A percentile compares a stretch with the other conserved stretches of the same genome.
Conservation (phyloP, 2,888 invertebrate species). For the Oasisia sp. region DNA sequence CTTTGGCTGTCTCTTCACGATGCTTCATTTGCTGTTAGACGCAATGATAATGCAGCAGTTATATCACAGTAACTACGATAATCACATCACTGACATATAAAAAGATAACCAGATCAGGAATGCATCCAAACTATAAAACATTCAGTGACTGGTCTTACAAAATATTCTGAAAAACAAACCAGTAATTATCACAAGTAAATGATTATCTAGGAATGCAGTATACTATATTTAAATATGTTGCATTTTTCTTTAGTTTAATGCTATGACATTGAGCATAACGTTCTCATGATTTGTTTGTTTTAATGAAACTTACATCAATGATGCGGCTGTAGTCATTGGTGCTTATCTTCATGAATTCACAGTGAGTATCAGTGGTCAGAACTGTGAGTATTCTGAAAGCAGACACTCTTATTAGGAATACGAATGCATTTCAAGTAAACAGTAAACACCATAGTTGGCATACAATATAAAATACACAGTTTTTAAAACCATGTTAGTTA, state of each 20-base stretch:
- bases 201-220: background rate
- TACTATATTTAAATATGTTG: background rate
- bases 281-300: background rate
- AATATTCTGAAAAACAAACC: background rate
- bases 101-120: background rate
- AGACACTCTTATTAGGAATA: too few species aligned
- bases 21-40: constrained; percentile 58
- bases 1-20: constrained; percentile 59
- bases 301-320: constrained; percentile 50
- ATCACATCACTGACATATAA: background rate
- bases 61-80: background rate
- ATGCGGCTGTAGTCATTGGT: constrained; percentile 58
- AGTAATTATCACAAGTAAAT: background rate
- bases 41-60: background rate
- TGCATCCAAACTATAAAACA: background rate
- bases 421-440: too few species aligned
- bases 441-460: too few species aligned
- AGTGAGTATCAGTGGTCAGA: constrained; percentile 48
- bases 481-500: too few species aligned
- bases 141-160: background rate
- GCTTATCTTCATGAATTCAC: constrained; percentile 62
- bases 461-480: too few species aligned
- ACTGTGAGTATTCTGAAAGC: constrained; percentile 38
- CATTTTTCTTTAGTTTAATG: background rate
- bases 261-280: background rate